Evolutionary conservation across 2,888 invertebrate genomes (phyloP), one percentile per base, ranked within the genome.

Genomic region (Chironomus riparius): DNA sequence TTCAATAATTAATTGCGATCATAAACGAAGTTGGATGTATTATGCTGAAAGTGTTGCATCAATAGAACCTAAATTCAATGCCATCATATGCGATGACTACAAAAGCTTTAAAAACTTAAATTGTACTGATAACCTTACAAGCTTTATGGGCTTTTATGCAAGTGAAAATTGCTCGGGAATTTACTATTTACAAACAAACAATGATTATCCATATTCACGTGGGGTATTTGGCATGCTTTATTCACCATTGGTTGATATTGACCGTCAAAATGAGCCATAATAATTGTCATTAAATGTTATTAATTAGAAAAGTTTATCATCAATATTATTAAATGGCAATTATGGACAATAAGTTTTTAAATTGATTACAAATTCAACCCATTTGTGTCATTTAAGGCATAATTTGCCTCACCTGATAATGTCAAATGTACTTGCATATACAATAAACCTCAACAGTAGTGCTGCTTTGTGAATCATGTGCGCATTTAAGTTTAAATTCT

Each of bases 21-120:
- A 89, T 79, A 86, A 88, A 83, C 82, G 89, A 77, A 88, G 88
- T 1, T 89, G 88, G 88, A 82, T 85, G 78, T 88, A 87, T 80
- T 89, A 86, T 81, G 88, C 88, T 0, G 88, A 89, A 79, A 88
- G 88, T 12, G 86, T 84, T 4, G 79, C 81, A 4, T 78, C 79
- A 50, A 80, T 81, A 72, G 28, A 73, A 13, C 78, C 79, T 3
- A 78, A 85, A 71, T 89, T 89, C 78, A 85, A 87, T 2, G 85
- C 88, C 0, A 87, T 88, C 0, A 85, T 86, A 0, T 86, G 87
- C 0, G 86, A 86, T 69, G 85, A 84, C 28, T 88, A 87, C 81
- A 80, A 83, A 13, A 87, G 87, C 77, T 88, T 88, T 79, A 86
- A 86, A 78, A 85, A 78, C 22, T 81, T 80, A 6, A 82, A 81